Percentiles rank a stretch among this genome's conserved stretches.
Evolutionary conservation across 2,797 vertebrate genomes (phyloP).

Genomic region (Gymnothorax reevesii): DNA sequence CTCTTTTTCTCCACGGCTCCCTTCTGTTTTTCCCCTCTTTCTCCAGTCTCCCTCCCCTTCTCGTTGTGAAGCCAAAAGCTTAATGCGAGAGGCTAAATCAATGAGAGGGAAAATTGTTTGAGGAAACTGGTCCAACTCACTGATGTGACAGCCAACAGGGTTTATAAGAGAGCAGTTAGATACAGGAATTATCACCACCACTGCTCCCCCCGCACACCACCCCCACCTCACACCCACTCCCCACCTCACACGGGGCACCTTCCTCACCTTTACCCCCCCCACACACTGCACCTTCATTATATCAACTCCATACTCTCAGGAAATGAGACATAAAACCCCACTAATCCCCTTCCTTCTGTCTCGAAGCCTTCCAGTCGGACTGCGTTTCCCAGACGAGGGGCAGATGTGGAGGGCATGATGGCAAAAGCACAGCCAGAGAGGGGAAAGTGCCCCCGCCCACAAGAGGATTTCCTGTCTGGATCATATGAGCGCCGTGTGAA

Average conservation of each 20-base stretch:
- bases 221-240: neutral
- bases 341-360: neutral
- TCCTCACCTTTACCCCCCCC: neutral
- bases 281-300: neutral
- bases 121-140: constrained; percentile 11
- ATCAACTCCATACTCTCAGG: neutral
- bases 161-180: neutral
- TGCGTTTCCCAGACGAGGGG: neutral
- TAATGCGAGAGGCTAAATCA: constrained; percentile 8
- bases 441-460: neutral
- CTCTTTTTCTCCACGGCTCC: neutral
- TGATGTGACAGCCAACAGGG: neutral
- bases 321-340: neutral
- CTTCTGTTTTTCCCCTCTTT: neutral
- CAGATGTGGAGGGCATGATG: constrained; percentile 1
- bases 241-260: neutral
- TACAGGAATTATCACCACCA: neutral
- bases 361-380: neutral
- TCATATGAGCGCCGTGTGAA: constrained; percentile 1
- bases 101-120: neutral
- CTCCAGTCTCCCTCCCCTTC: constrained; percentile 16
- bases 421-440: neutral
- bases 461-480: neutral
- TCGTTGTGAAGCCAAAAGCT: neutral
- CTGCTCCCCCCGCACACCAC: neutral